Evolutionary conservation across 1,140 invertebrate species (phyloP).

Genomic region (Brachionus angularis): DNA sequence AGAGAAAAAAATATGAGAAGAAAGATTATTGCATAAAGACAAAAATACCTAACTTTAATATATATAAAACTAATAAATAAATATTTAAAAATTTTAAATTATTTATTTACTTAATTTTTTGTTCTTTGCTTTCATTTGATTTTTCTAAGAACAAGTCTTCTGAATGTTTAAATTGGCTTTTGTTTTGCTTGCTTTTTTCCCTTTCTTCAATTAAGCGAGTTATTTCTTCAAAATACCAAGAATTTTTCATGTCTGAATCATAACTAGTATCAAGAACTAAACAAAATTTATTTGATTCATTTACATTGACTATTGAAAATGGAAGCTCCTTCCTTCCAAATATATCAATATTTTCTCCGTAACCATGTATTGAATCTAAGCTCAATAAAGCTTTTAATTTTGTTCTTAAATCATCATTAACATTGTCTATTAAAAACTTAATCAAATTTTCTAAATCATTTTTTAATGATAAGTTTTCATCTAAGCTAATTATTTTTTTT

Average conservation of each 20-base stretch:
- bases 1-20: no score
- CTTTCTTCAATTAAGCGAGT: background rate
- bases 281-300: background rate
- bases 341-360: constrained; percentile 48
- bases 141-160: background rate
- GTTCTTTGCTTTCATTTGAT: background rate
- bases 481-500: no score
- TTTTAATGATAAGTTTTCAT: background rate
- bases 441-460: constrained; percentile 48
- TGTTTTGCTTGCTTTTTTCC: background rate
- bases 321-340: constrained; percentile 48
- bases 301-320: constrained; percentile 44
- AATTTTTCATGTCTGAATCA: no score
- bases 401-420: constrained; percentile 6
- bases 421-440: constrained; percentile 47
- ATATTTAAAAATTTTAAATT: no score
- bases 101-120: background rate
- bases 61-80: no score
- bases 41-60: no score
- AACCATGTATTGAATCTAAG: constrained; percentile 46
- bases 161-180: background rate
- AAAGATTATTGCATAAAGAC: no score
- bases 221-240: background rate
- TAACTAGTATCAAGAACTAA: background rate
- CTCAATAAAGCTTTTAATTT: constrained; percentile 47